Conservation (phyloP, 2,888 invertebrate genomes). For the Polydrusus pterygomalis region DNA sequence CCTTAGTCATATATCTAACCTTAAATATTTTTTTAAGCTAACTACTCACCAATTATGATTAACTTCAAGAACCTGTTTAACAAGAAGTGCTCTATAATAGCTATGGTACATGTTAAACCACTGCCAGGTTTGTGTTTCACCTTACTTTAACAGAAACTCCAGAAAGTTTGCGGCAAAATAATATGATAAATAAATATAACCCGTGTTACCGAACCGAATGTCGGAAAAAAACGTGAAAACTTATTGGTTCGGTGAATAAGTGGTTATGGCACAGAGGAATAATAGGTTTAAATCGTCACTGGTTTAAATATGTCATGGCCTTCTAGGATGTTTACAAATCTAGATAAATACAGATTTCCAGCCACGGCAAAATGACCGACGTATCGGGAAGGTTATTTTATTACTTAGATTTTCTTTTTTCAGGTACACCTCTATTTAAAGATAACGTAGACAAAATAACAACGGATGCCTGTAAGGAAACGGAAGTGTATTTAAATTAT, state of each 20-base stretch:
- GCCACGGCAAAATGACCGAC: no score
- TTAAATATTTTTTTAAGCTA: background rate
- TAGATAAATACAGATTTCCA: no score
- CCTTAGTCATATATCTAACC: no score
- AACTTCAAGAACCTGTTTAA: constrained; percentile 59
- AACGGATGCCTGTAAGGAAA: constrained; percentile 77
- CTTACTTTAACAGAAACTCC: background rate
- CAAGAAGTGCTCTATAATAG: constrained; percentile 76
- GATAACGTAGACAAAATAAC: constrained; percentile 75
- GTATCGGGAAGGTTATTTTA: no score
- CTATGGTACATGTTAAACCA: constrained; percentile 83
- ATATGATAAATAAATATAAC: no score
- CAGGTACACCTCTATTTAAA: constrained; percentile 78
- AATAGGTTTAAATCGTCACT: no score
- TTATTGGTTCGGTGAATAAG: no score
- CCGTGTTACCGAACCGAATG: no score
- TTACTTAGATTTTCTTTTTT: constrained; percentile 41
- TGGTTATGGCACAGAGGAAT: background rate
- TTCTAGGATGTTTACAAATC: no score
- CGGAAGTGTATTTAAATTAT: constrained; percentile 76
- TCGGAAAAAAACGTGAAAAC: no score
- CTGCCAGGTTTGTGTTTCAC: constrained; percentile 76
- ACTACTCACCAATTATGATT: constrained; percentile 51
- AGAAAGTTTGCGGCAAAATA: constrained; percentile 3
- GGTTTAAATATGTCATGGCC: no score